Evolutionary conservation across 2,888 invertebrate genomes (phyloP).

Genomic region (Cyaniris semiargus): DNA sequence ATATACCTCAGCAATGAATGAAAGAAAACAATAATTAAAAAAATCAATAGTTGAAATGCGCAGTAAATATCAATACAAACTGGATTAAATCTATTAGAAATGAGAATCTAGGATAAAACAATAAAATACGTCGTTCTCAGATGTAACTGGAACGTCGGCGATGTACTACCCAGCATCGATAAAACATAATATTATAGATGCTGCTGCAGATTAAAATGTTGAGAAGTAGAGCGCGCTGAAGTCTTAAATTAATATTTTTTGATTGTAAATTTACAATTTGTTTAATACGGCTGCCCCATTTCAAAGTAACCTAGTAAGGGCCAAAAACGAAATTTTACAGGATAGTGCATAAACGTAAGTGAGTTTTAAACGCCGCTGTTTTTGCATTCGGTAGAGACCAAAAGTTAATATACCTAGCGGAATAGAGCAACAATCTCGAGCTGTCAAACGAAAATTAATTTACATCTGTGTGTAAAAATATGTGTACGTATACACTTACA

Average conservation of each 20-base stretch:
- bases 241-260: not conserved
- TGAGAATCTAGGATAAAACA: conserved; percentile 53
- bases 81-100: conserved; percentile 24
- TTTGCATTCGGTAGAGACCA: no score
- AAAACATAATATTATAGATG: not conserved
- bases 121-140: conserved; percentile 52
- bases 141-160: conserved; percentile 45
- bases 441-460: no score
- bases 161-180: not conserved
- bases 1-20: not conserved
- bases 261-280: not conserved
- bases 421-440: no score
- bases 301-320: no score
- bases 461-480: no score
- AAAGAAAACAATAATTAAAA: not conserved
- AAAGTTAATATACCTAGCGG: no score
- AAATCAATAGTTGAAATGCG: not conserved
- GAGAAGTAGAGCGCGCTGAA: not conserved
- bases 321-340: no score
- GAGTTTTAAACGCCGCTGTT: no score
- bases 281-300: no score
- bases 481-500: no score
- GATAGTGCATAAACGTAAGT: no score
- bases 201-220: not conserved
- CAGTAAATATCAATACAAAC: conserved; percentile 6